Conservation (phyloP, 2,888 invertebrate species). For the Parthenolecanium corni region DNA sequence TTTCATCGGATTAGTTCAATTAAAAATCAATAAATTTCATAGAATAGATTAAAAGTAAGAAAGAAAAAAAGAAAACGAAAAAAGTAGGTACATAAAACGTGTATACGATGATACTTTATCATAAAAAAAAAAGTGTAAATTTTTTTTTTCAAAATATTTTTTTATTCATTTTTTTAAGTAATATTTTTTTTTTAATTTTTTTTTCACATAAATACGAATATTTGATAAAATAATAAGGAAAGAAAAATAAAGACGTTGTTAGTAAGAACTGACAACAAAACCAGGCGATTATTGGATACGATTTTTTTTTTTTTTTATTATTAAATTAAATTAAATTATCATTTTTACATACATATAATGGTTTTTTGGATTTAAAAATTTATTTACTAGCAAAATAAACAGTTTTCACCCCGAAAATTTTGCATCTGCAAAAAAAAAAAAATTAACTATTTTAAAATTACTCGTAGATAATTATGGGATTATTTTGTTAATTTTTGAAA, state of each 20-base stretch:
- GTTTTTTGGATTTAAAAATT: too few species aligned
- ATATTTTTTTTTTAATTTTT: too few species aligned
- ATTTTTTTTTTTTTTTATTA: not conserved
- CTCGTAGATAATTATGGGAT: not conserved
- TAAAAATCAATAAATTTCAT: constrained; percentile 19
- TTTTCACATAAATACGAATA: not conserved
- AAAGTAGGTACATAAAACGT: constrained; percentile 1
- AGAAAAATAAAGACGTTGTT: not conserved
- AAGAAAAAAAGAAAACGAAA: constrained; percentile 2
- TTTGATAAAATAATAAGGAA: not conserved
- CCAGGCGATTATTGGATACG: not conserved
- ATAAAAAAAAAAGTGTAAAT: constrained; percentile 5
- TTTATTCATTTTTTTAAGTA: too few species aligned
- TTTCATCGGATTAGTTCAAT: constrained; percentile 23
- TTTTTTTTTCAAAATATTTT: not conserved
- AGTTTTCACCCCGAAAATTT: not conserved
- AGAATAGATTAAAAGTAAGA: constrained; percentile 8
- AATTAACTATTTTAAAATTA: not conserved
- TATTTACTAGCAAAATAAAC: not conserved
- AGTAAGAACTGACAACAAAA: not conserved
- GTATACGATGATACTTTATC: constrained; percentile 18
- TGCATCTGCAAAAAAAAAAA: not conserved
- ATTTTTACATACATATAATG: too few species aligned
- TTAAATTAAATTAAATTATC: too few species aligned
- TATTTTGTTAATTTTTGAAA: too few species aligned